phyloP scores from a whole-genome alignment of 2,888 invertebrate genomes.

The Drosophila monieri region DNA sequence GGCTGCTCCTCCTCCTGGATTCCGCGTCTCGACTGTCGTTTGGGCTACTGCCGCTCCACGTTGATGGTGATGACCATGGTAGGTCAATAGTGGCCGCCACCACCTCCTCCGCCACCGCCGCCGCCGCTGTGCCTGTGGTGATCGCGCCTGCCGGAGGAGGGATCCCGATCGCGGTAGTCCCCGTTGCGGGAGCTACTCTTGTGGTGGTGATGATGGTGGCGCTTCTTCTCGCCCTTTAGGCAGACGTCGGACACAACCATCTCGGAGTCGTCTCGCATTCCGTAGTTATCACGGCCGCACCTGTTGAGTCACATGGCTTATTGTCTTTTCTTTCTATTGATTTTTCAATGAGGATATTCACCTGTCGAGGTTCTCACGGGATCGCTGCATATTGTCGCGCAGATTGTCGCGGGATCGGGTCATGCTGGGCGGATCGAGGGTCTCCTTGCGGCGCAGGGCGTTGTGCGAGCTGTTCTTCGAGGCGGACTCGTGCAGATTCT shows the following conservation, averaged over 20 bases:
- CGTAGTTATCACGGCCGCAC: constrained; percentile 83
- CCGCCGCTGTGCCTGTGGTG: constrained; percentile 83
- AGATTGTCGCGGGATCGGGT: constrained; percentile 82
- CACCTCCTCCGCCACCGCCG: constrained; percentile 65
- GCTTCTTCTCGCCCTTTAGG: constrained; percentile 84
- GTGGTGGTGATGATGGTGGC: constrained; percentile 84
- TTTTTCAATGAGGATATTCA: constrained; percentile 44
- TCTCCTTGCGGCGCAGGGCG: constrained; percentile 88
- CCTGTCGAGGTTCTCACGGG: constrained; percentile 84
- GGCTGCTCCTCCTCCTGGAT: constrained; percentile 21
- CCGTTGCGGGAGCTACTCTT: constrained; percentile 83
- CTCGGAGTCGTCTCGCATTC: constrained; percentile 90
- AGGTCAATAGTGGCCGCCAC: constrained; percentile 84
- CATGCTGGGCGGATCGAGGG: constrained; percentile 87
- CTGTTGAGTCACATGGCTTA: constrained; percentile 38
- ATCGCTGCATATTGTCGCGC: constrained; percentile 83
- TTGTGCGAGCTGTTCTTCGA: constrained; percentile 86
- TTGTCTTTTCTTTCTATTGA: too few species aligned
- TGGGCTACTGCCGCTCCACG: constrained; percentile 79
- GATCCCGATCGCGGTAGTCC: constrained; percentile 83
- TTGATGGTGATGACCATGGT: constrained; percentile 84
- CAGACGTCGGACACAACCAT: constrained; percentile 89
- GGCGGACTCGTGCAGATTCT: constrained; percentile 93
- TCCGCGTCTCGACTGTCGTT: constrained; percentile 24
- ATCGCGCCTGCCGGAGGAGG: constrained; percentile 82